Base-by-base conservation (phyloP, 2,797 vertebrate species). In the Leptatherina wallacei region DNA sequence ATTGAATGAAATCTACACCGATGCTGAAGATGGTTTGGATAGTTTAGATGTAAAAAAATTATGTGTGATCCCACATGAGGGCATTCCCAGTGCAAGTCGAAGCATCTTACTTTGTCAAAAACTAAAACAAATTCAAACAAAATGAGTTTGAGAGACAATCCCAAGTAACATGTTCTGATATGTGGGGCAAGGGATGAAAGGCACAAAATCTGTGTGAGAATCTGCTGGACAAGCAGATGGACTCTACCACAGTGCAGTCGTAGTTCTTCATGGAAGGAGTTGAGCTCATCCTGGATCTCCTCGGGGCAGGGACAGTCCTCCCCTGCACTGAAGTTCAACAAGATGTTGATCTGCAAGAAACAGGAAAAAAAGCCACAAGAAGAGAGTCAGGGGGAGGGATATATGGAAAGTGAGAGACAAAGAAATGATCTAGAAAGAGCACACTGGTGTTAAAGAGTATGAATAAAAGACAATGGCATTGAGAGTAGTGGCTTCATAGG, bases 301-400 rank as follows among this genome's bases (percentile, higher is more conserved):
- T 96, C 95, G 4, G 98, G 98, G 82, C 98, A 99, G 4, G 98
- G 97, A 64, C 98, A 99, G 80, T 98, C 97, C 29, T 99, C 97
- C 75, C 97, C 96, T 68, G 96, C 90, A 84, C 95, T 96, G 91
- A 99, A 99, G 94, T 97, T 99, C 88, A 99, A 91, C 77, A 99
- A 92, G 95, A 99, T 99, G 91, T 99, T 99, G 91, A 99, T 99
- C 98, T 99, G 90, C 24, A 76, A 51, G 61, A 74, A 85, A 89
- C 77, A 85, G 65, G 29, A 55, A 6, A 83, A 3, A 68, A 10
- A 81, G 65, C 0, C 38, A 22, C 2, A 6, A 32, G 4, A 27
- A 56, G 14, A 58, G 14, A 30, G 29, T 1, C 9, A n/a, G 20
- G 12, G 60, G 3, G 12, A 60, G 2, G 13, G 10, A 22, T 42